Conservation (phyloP, 2,797 vertebrate genomes). For the Fratercula arctica region DNA sequence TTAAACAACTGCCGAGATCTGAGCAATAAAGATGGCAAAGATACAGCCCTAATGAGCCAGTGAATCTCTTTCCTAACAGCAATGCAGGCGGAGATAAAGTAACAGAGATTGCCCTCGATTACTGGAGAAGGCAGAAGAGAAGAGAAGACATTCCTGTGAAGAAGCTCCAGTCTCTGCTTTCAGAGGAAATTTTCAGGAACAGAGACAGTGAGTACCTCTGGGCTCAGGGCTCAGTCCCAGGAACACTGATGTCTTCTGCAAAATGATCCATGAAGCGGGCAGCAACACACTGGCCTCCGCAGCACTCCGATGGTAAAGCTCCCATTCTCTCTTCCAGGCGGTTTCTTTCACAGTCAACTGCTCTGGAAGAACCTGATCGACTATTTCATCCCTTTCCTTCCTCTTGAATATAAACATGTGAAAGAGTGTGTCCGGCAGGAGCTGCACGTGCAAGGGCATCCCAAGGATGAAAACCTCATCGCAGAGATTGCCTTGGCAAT, state of each 20-base stretch:
- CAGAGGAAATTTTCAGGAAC: constrained; percentile 84
- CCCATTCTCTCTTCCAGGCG: constrained; percentile 72
- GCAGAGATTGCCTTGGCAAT: constrained; percentile 77
- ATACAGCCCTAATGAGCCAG: background rate
- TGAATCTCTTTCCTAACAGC: constrained; percentile 61
- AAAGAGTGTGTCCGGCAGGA: constrained; percentile 80
- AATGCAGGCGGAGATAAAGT: constrained; percentile 86
- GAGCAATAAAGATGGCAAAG: background rate
- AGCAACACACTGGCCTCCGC: background rate
- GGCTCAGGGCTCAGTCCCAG: background rate
- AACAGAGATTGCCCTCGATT: constrained; percentile 77
- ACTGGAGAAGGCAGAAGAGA: constrained; percentile 77
- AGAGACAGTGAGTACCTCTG: constrained; percentile 79
- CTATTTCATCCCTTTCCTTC: constrained; percentile 89
- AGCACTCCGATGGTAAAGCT: background rate
- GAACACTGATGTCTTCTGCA: background rate
- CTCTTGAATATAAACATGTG: constrained; percentile 84
- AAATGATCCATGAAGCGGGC: background rate
- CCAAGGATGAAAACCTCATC: constrained; percentile 50
- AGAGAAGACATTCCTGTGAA: constrained; percentile 82
- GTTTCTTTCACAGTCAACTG: constrained; percentile 84
- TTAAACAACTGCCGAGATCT: background rate
- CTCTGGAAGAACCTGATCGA: constrained; percentile 88
- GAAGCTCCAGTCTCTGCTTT: constrained; percentile 79
- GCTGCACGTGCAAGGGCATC: constrained; percentile 68